These are phyloP conservation scores for Glaucomys volans DNA, from an alignment of 2,113 vertebrate species.

Conservation along the genomic window DNA sequence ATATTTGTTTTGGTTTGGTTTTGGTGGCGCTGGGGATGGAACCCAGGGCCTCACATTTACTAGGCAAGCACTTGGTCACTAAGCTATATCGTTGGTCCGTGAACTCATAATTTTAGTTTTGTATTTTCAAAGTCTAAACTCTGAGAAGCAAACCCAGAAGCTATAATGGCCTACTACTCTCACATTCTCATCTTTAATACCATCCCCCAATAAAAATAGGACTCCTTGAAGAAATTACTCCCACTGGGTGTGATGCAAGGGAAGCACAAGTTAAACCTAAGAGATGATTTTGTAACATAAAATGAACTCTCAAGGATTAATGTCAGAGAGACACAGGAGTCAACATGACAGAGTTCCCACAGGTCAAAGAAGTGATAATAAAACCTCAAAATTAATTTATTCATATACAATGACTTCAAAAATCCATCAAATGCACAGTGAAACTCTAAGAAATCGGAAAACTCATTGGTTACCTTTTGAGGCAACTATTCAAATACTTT, in stretches of 20 bases:
- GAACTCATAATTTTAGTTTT: not conserved
- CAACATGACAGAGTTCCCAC: not conserved
- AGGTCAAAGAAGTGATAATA: not conserved
- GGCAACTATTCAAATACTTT: not conserved
- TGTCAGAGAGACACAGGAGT: not conserved
- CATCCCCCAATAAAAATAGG: not conserved
- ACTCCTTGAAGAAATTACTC: not conserved
- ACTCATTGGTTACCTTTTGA: not conserved
- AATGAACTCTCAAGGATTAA: constrained; percentile 17
- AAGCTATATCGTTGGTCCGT: too few relatives aligned
- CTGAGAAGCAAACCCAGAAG: not conserved
- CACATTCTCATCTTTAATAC: not conserved
- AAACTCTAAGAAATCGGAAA: not conserved
- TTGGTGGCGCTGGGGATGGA: too few relatives aligned
- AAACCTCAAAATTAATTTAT: not conserved
- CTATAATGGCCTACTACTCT: not conserved
- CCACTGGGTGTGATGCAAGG: not conserved
- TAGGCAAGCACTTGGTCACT: too few relatives aligned
- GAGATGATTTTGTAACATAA: not conserved
- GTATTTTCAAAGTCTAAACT: constrained; percentile 37
- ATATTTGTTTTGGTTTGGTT: too few relatives aligned
- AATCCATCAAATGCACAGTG: not conserved
- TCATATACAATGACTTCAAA: not conserved
- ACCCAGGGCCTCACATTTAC: too few relatives aligned
- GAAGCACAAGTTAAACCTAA: not conserved